phyloP scores from a whole-genome alignment of 1,140 invertebrate genomes.

The Pollicipes pollicipes region DNA sequence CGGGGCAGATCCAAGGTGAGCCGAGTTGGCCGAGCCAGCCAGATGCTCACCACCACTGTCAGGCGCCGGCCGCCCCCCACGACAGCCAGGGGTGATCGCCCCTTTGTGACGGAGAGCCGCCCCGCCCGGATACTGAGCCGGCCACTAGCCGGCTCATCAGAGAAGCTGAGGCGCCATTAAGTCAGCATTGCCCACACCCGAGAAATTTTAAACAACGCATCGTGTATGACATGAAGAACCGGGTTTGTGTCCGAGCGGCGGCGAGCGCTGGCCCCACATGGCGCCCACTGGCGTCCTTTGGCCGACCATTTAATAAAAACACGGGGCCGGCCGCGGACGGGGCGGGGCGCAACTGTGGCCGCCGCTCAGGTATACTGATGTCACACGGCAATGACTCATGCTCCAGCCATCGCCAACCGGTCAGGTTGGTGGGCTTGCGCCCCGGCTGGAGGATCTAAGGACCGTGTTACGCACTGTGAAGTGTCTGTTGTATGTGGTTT shows the following conservation, averaged over 20 bases:
- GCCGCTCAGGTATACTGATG: not conserved
- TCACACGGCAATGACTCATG: constrained; percentile 1
- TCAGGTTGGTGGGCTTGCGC: not conserved
- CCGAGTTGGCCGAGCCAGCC: constrained; percentile 27
- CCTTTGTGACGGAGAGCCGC: no score
- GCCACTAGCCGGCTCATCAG: no score
- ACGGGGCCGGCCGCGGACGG: not conserved
- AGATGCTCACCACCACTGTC: no score
- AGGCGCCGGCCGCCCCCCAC: constrained; percentile 49
- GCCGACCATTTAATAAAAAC: not conserved
- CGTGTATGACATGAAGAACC: no score
- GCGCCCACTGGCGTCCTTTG: not conserved
- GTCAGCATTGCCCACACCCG: no score
- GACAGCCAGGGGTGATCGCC: constrained; percentile 48
- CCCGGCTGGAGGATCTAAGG: constrained; percentile 1
- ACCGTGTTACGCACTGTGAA: no score
- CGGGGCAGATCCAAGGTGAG: constrained; percentile 37
- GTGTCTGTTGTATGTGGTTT: no score
- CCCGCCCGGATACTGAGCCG: no score
- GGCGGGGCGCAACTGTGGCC: not conserved
- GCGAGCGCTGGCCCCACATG: not conserved
- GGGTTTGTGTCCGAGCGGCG: not conserved
- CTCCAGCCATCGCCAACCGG: not conserved
- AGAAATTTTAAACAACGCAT: no score
- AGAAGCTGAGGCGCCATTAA: no score